Percentiles rank a stretch among this genome's conserved stretches.
Evolutionary conservation across 2,888 invertebrate species (phyloP).

Genomic region (Andrena marginata): DNA sequence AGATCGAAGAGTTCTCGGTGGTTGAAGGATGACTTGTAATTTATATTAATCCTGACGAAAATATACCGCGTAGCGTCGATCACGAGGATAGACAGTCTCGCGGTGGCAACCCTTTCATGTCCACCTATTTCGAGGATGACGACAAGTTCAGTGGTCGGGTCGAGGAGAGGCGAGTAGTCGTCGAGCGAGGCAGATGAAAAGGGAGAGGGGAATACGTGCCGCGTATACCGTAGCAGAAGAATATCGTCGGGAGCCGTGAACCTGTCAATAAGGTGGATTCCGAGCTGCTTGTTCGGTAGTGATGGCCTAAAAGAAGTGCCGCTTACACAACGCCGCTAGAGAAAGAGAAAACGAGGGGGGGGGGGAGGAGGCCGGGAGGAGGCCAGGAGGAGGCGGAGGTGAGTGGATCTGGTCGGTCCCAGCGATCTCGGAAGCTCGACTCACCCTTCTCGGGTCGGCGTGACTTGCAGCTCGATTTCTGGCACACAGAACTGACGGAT

Average conservation of each 20-base stretch:
- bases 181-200: conserved; percentile 1
- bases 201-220: conserved; percentile 57
- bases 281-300: conserved; percentile 71
- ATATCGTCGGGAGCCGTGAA: conserved; percentile 78
- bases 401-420: conserved; percentile 54
- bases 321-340: conserved; percentile 58
- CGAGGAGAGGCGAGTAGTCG: background rate
- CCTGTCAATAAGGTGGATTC: conserved; percentile 80
- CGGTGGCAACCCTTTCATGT: conserved; percentile 22
- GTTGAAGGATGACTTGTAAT: too few relatives aligned
- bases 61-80: background rate
- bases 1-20: too few relatives aligned
- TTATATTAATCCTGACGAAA: background rate
- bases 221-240: conserved; percentile 65
- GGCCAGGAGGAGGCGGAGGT: background rate
- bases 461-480: conserved; percentile 81
- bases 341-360: conserved; percentile 34
- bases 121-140: conserved; percentile 49
- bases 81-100: conserved; percentile 31
- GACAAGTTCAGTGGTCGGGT: conserved; percentile 45
- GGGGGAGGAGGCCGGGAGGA: background rate
- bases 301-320: conserved; percentile 74
- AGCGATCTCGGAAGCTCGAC: conserved; percentile 75
- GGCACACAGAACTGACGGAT: conserved; percentile 69
- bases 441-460: conserved; percentile 60